phyloP scores from a whole-genome alignment of 2,113 vertebrate genomes.

The Entelurus aequoreus region DNA sequence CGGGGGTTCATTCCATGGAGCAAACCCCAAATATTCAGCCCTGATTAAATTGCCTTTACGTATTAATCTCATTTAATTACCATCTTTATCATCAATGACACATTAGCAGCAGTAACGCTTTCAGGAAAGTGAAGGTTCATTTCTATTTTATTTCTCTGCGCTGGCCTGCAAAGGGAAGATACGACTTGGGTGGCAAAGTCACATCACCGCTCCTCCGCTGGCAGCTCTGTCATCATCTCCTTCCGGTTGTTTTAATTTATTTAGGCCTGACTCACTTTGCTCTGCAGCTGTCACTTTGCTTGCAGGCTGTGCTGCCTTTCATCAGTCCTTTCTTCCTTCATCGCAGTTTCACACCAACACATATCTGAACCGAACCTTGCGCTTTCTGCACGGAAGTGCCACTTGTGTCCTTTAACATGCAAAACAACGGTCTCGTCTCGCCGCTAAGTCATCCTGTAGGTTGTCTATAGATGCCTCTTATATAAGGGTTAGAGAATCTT shows the following conservation, averaged over 20 bases:
- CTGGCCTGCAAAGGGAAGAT: slow-evolving; percentile 57
- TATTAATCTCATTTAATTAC: slow-evolving; percentile 71
- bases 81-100: slow-evolving; percentile 72
- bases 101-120: slow-evolving; percentile 62
- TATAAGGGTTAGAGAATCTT: too few species aligned
- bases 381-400: neutral
- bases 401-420: neutral
- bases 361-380: neutral
- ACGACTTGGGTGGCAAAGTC: slow-evolving; percentile 41
- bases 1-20: slow-evolving; percentile 14
- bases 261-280: slow-evolving; percentile 9
- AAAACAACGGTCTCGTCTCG: neutral
- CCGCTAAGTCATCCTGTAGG: too few species aligned
- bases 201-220: slow-evolving; percentile 20
- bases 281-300: slow-evolving; percentile 23
- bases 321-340: slow-evolving; percentile 10
- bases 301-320: slow-evolving; percentile 5
- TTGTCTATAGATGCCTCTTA: too few species aligned
- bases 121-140: slow-evolving; percentile 49
- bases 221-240: slow-evolving; percentile 5
- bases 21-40: slow-evolving; percentile 42
- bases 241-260: neutral
- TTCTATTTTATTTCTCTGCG: slow-evolving; percentile 53
- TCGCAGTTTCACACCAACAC: slow-evolving; percentile 19
- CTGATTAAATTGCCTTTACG: slow-evolving; percentile 68